Percentiles rank a stretch among this genome's conserved stretches.
Conservation (phyloP, 2,888 invertebrate species). For the Drosophila aldrichi region DNA sequence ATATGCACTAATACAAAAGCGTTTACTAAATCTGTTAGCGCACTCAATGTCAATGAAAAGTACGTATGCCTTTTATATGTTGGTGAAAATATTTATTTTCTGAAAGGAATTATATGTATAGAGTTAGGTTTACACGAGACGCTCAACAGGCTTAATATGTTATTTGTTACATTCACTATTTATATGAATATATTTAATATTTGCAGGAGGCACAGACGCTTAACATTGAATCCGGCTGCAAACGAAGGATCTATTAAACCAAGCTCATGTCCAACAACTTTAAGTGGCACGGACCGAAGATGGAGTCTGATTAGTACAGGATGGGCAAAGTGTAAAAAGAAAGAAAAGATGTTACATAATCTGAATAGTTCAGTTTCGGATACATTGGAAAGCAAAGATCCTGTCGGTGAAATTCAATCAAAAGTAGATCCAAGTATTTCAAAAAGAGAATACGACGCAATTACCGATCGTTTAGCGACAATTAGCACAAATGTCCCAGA, state of each 20-base stretch:
- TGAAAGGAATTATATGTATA: no score
- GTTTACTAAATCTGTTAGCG: neutral
- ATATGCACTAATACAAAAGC: neutral
- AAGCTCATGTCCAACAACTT: neutral
- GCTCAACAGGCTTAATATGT: neutral
- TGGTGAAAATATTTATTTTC: no score
- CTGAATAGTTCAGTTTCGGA: neutral
- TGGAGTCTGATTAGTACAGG: slow-evolving; percentile 9
- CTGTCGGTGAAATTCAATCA: neutral
- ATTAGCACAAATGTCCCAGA: neutral
- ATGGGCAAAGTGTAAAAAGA: slow-evolving; percentile 7
- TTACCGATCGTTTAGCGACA: slow-evolving; percentile 2
- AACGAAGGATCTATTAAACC: neutral
- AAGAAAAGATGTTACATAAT: neutral
- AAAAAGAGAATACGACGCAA: slow-evolving; percentile 6
- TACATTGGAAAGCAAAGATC: neutral
- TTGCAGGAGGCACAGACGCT: neutral
- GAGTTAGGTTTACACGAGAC: no score
- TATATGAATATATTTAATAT: neutral
- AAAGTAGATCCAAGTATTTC: neutral
- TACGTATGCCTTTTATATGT: neutral
- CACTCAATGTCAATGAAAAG: neutral
- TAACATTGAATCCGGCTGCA: neutral
- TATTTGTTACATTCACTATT: neutral
- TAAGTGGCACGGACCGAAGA: neutral